Conservation (phyloP, 2,797 vertebrate species). For the Tadarida brasiliensis region DNA sequence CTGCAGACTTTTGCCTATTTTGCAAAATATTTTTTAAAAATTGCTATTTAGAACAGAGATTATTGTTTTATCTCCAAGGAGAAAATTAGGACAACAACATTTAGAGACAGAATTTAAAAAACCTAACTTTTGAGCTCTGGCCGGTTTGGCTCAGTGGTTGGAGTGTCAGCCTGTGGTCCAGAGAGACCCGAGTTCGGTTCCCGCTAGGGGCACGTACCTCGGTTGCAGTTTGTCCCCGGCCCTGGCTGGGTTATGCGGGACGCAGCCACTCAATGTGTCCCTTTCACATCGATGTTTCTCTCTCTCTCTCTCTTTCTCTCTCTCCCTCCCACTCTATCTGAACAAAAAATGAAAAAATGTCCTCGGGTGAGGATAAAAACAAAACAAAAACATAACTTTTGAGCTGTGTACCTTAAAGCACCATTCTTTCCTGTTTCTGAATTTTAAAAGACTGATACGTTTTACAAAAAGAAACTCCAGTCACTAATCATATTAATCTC, state of each 20-base stretch:
- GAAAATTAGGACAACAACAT: background rate
- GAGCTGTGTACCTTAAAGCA: background rate
- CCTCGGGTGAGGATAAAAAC: too few species aligned
- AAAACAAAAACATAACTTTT: background rate
- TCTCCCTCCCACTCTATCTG: too few species aligned
- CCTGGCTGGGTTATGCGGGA: too few species aligned
- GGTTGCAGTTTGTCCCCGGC: too few species aligned
- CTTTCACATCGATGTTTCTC: too few species aligned
- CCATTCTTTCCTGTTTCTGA: background rate
- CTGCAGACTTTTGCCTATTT: background rate
- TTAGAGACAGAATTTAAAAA: background rate
- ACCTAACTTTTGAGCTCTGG: background rate
- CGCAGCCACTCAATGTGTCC: too few species aligned
- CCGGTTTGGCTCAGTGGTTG: too few species aligned
- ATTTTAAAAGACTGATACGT: background rate
- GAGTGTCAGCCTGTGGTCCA: too few species aligned
- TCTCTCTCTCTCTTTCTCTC: too few species aligned
- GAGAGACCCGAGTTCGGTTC: too few species aligned
- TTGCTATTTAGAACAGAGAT: background rate
- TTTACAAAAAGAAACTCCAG: background rate
- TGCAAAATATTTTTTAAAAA: background rate
- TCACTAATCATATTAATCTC: background rate
- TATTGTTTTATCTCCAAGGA: slow-evolving; percentile 22
- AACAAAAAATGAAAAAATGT: too few species aligned
- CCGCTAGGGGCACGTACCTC: too few species aligned